Conservation (phyloP, 2,113 vertebrate species). For the Sinocyclocheilus anshuiensis region DNA sequence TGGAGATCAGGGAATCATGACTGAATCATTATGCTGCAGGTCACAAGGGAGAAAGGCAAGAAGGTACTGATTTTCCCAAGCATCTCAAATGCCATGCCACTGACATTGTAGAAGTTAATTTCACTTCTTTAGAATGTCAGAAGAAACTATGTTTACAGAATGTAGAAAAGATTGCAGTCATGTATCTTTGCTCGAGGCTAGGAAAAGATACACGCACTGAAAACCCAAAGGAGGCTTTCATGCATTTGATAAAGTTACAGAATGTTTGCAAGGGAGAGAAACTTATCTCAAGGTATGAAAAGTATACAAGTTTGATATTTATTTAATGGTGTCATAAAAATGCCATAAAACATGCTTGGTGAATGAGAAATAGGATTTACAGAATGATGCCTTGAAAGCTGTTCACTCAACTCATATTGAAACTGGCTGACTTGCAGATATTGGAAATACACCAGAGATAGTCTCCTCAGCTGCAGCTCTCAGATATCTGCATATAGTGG, state of each 20-base stretch:
- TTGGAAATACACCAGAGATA: not conserved
- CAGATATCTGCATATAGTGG: not conserved
- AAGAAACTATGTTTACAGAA: not conserved
- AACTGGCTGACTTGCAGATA: not conserved
- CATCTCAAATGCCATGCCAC: not conserved
- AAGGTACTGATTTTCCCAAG: not conserved
- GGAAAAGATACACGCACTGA: not conserved
- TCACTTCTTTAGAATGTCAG: not conserved
- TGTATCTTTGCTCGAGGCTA: not conserved
- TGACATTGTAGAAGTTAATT: not conserved
- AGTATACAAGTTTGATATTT: not conserved
- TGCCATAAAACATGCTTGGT: not conserved
- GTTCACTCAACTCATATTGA: not conserved
- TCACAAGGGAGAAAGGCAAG: not conserved
- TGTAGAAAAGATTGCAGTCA: not conserved
- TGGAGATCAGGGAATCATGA: not conserved
- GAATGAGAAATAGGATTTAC: not conserved
- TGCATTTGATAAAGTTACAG: not conserved
- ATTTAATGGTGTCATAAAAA: not conserved
- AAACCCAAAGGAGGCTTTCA: not conserved
- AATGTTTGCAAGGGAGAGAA: not conserved
- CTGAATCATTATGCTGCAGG: not conserved
- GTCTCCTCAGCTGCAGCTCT: not conserved
- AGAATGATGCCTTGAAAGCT: not conserved
- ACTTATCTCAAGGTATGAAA: not conserved